A percentile compares a stretch with the other conserved stretches of the same genome.
These are phyloP conservation scores for Sebastes steindachneri DNA, from an alignment of 2,797 vertebrate genomes.

Conservation along the genomic window DNA sequence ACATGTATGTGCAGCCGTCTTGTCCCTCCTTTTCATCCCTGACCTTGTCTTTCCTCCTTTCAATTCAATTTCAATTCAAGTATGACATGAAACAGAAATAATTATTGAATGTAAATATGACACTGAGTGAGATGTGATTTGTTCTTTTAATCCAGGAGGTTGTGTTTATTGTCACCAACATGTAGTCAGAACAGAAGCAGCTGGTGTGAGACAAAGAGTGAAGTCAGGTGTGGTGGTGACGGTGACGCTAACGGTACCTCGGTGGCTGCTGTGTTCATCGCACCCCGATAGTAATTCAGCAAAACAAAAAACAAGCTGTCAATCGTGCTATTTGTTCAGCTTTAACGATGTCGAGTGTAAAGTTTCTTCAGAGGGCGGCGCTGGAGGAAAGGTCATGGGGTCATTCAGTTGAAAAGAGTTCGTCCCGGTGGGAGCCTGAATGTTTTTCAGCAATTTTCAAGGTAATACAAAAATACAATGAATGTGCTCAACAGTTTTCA, in stretches of 20 bases:
- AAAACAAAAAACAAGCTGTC: background rate
- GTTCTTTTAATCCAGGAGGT: background rate
- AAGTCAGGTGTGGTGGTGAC: background rate
- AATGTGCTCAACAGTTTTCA: background rate
- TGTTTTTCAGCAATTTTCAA: background rate
- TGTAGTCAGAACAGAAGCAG: background rate
- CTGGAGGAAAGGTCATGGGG: background rate
- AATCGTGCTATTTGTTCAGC: background rate
- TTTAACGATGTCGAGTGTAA: background rate
- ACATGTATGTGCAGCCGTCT: background rate
- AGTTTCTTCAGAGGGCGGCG: background rate
- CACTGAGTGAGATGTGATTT: background rate
- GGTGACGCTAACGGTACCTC: background rate
- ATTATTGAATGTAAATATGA: background rate
- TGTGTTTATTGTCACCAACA: background rate
- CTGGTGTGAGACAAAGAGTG: background rate
- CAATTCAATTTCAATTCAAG: background rate
- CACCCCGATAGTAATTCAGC: background rate
- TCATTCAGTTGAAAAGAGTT: background rate
- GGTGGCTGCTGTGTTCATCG: background rate
- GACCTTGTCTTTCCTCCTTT: background rate
- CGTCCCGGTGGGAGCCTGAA: background rate
- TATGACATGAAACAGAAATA: background rate
- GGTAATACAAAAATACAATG: background rate
- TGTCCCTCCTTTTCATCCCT: background rate